Percentiles rank a stretch among this genome's conserved stretches.
phyloP scores from a whole-genome alignment of 1,140 invertebrate genomes.

The Drosophila navojoa region DNA sequence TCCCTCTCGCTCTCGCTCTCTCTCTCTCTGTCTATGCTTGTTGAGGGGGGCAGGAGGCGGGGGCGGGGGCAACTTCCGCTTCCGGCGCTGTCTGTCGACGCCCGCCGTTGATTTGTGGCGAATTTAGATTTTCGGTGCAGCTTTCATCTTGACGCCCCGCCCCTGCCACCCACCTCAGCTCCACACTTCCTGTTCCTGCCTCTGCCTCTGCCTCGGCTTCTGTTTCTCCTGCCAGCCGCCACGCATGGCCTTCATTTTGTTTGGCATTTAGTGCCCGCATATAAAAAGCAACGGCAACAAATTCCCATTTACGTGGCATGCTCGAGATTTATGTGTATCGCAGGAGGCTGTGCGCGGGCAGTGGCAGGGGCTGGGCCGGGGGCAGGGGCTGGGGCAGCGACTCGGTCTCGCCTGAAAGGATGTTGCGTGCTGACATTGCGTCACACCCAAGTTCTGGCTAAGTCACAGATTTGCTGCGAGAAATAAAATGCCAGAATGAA shows the following conservation, averaged over 20 bases:
- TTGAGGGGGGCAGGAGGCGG: constrained; percentile 6
- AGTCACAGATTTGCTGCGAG: constrained; percentile 61
- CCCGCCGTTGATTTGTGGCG: constrained; percentile 67
- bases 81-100: constrained; percentile 48
- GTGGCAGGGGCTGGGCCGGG: not conserved
- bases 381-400: constrained; percentile 8
- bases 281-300: constrained; percentile 58
- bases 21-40: not conserved
- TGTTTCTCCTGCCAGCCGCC: not conserved
- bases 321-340: constrained; percentile 61
- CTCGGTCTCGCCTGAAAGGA: constrained; percentile 41
- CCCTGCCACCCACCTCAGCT: not conserved
- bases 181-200: too few relatives aligned
- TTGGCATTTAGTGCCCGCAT: constrained; percentile 60
- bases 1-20: not conserved
- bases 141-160: constrained; percentile 25
- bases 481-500: constrained; percentile 73
- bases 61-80: constrained; percentile 51
- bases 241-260: constrained; percentile 48
- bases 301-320: constrained; percentile 68
- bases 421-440: constrained; percentile 57
- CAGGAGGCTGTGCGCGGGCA: constrained; percentile 14
- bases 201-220: not conserved
- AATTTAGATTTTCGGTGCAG: constrained; percentile 33
- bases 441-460: constrained; percentile 12